These are phyloP conservation scores for Amblyjoppa fuscipennis DNA, from an alignment of 2,888 invertebrate species.

Conservation along the genomic window DNA sequence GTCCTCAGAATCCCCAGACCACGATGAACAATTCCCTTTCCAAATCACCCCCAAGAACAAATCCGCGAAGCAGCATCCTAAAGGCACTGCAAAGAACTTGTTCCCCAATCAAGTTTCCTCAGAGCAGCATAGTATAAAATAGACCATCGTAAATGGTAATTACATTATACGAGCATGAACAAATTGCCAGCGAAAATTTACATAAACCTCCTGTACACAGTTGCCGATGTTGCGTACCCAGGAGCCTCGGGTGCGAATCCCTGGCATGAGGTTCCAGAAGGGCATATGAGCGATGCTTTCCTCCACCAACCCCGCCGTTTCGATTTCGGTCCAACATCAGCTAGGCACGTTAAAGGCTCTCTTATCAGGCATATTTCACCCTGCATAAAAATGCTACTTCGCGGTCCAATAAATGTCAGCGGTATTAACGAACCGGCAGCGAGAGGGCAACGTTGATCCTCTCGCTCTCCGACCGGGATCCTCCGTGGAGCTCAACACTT, in stretches of 20 bases:
- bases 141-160: neutral
- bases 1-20: no score
- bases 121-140: neutral
- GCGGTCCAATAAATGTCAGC: conserved; percentile 65
- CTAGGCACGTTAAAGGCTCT: neutral
- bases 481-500: neutral
- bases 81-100: no score
- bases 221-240: neutral
- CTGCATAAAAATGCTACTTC: conserved; percentile 58
- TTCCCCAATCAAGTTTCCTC: neutral
- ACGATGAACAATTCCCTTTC: no score
- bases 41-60: no score
- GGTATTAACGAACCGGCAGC: conserved; percentile 56
- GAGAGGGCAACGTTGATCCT: conserved; percentile 40
- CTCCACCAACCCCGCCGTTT: neutral
- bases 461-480: neutral
- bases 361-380: conserved; percentile 52
- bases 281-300: neutral
- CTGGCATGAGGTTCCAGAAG: neutral
- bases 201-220: neutral
- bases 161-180: conserved; percentile 3
- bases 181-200: neutral
- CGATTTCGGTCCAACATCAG: neutral
- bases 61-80: no score
- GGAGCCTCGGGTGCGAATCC: neutral